Base-by-base conservation (phyloP, 2,888 invertebrate genomes). In the Perizoma affinitatum region DNA sequence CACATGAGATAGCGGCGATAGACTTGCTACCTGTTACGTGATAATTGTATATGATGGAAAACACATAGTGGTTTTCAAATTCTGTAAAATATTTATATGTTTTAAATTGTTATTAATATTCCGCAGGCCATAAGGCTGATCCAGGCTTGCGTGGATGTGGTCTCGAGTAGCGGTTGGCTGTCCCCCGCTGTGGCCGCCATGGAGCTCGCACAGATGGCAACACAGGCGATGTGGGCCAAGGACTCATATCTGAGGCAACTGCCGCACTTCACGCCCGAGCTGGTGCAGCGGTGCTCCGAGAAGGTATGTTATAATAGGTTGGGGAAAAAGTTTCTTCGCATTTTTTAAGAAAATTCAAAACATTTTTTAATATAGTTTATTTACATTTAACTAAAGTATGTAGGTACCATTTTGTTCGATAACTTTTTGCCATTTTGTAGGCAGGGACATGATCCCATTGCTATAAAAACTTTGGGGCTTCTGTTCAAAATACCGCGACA, bases 171-270 rank as follows among this genome's bases (percentile, higher is more conserved):
- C 76, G 99, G 99, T 40, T 99, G 99, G 99, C 93, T 99, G 52
- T 96, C 98, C 0, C 99, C 99, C 0, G 99, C 99, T 4, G 97
- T 99, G 44, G 98, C 99, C 11, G 99, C 99, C 75, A 99, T 99
- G 99, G 99, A 99, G 89, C 93, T 99, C 76, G 98, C 99, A 0
- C 99, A 99, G 92, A 99, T 99, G 99, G 97, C 98, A 3, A 99
- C 99, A 0, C 99, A 99, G 89, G 99, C 99, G 7, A 98, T 99
- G 98, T 99, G 99, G 98, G 98, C 97, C 77, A 99, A 98, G 87
- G 99, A 99, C 90, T 98, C 98, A 0, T 98, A 99, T 82, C 93
- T 99, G 65, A 96, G 98, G 65, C 99, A 99, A 82, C 88, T 99
- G 81, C 99, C 99, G 2, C 99, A 99, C 90, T 99, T 99, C 86